Conservation (phyloP, 2,797 vertebrate genomes). For the Galagoides demidoff region DNA sequence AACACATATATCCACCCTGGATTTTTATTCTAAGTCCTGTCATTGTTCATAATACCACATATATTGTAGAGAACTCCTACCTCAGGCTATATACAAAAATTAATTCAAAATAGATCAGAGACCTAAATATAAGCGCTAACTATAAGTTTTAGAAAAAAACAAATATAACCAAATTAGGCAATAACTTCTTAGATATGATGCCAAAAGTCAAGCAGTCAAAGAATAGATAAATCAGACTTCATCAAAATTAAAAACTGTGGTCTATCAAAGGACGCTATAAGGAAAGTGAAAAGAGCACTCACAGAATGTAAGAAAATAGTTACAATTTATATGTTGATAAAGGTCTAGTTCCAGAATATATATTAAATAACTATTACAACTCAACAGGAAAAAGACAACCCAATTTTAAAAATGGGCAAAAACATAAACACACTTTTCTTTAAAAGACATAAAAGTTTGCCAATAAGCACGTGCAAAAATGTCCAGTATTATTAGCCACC, state of each 20-base stretch:
- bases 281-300: background rate
- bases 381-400: background rate
- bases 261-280: background rate
- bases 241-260: conserved; percentile 14
- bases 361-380: background rate
- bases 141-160: background rate
- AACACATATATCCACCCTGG: background rate
- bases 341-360: background rate
- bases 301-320: background rate
- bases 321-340: background rate
- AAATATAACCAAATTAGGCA: background rate
- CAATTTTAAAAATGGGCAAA: background rate
- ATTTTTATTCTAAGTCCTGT: conserved; percentile 9
- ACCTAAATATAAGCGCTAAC: background rate
- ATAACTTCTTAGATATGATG: background rate
- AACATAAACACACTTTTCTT: background rate
- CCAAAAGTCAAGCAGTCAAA: background rate
- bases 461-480: background rate
- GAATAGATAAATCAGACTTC: background rate
- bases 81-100: background rate
- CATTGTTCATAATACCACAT: background rate
- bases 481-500: background rate
- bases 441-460: background rate
- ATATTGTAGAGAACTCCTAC: background rate
- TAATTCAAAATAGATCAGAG: background rate